Evolutionary conservation across 2,113 vertebrate species (phyloP).

Genomic region (Scolopax mira): DNA sequence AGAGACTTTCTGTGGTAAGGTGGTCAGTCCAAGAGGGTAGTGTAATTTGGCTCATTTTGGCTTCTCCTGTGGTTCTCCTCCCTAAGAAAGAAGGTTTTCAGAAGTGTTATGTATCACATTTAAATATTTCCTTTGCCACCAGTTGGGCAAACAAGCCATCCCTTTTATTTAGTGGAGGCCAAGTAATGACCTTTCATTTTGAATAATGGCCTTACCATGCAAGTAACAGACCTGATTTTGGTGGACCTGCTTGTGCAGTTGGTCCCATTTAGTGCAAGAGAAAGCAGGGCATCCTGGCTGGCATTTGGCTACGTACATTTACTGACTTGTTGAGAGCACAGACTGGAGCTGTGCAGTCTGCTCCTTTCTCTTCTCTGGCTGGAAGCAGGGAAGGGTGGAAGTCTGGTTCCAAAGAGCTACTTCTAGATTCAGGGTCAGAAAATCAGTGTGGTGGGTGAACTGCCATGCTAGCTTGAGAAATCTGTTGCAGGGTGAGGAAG

Average conservation of each 20-base stretch:
- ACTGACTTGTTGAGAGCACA: not conserved
- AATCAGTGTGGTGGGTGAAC: not conserved
- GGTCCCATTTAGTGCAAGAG: not conserved
- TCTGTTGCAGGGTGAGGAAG: not conserved
- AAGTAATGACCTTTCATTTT: not conserved
- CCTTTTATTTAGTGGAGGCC: not conserved
- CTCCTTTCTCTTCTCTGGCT: not conserved
- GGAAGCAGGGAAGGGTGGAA: not conserved
- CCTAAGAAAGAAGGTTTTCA: constrained; percentile 26
- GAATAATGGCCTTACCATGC: not conserved
- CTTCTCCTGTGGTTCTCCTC: not conserved
- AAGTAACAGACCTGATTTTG: not conserved
- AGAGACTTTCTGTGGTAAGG: constrained; percentile 92
- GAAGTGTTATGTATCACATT: not conserved
- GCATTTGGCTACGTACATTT: not conserved
- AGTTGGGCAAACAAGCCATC: not conserved
- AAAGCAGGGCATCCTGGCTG: fast-evolving
- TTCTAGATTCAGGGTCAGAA: not conserved
- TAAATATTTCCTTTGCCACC: constrained; percentile 24
- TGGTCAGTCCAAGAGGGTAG: not conserved
- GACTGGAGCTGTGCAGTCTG: not conserved
- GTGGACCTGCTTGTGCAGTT: not conserved
- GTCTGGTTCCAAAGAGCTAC: not conserved
- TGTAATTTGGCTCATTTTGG: constrained; percentile 10
- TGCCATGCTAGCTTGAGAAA: not conserved